A percentile compares a stretch with the other conserved stretches of the same genome.
Evolutionary conservation across 2,113 vertebrate genomes (phyloP).

Genomic region (Stercorarius parasiticus): DNA sequence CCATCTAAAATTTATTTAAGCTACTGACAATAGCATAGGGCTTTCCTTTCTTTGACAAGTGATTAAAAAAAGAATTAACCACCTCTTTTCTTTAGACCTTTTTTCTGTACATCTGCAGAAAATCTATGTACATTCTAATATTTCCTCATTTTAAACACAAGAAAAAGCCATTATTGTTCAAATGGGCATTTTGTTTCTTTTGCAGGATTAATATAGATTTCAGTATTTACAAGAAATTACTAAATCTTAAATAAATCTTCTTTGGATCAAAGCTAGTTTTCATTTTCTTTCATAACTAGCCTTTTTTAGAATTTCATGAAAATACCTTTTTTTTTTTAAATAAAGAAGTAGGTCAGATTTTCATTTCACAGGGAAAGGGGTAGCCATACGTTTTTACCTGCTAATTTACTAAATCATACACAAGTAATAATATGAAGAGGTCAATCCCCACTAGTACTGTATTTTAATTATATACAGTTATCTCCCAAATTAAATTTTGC

Average conservation of each 20-base stretch:
- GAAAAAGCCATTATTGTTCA: neutral
- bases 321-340: neutral
- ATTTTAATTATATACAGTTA: slow-evolving; percentile 43
- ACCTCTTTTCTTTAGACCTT: neutral
- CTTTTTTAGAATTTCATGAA: neutral
- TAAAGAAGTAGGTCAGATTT: neutral
- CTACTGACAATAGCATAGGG: neutral
- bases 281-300: neutral
- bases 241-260: neutral
- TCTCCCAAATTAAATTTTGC: slow-evolving; percentile 21
- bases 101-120: neutral
- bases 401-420: slow-evolving; percentile 1
- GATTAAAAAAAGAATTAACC: neutral
- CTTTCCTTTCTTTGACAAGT: neutral
- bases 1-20: neutral
- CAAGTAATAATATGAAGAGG: neutral
- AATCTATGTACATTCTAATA: neutral
- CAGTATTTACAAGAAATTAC: neutral
- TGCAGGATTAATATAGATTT: neutral
- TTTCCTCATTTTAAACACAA: neutral
- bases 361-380: neutral
- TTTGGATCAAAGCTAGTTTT: neutral
- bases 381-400: neutral
- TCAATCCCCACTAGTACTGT: neutral
- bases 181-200: neutral